Evolutionary conservation across 2,888 invertebrate species (phyloP), one percentile per base, ranked within the genome.

Genomic region (Polydrusus pterygomalis): DNA sequence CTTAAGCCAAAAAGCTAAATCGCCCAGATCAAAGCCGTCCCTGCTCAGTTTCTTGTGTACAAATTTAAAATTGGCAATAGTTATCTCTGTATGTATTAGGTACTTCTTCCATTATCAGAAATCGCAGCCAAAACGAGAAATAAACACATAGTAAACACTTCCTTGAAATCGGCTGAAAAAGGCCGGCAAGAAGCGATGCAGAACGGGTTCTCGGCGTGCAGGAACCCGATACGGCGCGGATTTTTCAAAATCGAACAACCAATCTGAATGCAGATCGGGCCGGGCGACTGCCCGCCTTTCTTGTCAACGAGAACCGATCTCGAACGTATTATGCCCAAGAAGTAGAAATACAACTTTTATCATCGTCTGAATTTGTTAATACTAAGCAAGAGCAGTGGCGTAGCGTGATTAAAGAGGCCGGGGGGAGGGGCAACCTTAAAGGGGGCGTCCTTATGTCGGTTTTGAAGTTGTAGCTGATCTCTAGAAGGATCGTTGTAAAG

Each of bases 181-280:
- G 67, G n/a, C 51, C 40, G 67, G 20, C 38, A 40, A 54, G 67
- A 80, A 80, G 79, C 80, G 80, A 82, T 79, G 80, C 80, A 79
- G 81, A 81, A 81, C 82, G 79, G 79, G 83, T 83, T 83, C 81
- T 74, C 70, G 79, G 79, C 81, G 81, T 80, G 80, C 80, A 79
- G 80, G 79, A 81, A 79, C 68, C 80, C 79, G 82, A 83, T 83
- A 81, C 80, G 79, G 80, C 79, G 81, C 80, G 78, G 78, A 81
- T 83, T 83, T 83, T 83, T 83, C 49, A 56, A 78, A 82, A 81
- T 81, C 80, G 80, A 78, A 70, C 70, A 78, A 64, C 80, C 82
- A 82, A 82, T 82, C 82, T 82, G 74, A 77, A 76, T 79, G 80
- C 79, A 80, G 79, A 78, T 81, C 81, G 81, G 38, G 47, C 9